phyloP scores from a whole-genome alignment of 1,140 invertebrate species.

The Macrocentrus cingulum region DNA sequence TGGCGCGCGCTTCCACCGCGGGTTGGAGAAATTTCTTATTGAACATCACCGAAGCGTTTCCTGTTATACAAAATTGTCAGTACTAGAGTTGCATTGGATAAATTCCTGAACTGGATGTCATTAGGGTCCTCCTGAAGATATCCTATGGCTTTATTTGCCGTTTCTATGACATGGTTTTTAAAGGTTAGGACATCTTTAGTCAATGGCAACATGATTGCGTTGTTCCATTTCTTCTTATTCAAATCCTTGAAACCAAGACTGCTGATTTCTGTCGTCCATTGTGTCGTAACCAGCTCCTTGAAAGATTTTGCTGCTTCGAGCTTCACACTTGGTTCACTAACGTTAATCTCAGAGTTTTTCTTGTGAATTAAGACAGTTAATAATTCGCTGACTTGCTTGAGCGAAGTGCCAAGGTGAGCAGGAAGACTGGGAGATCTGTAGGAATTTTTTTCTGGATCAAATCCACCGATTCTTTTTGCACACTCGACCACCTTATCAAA shows the following conservation, averaged over 20 bases:
- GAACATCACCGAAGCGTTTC: conserved; percentile 3
- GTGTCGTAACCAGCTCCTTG: neutral
- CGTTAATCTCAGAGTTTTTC: neutral
- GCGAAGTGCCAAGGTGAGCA: neutral
- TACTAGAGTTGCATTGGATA: neutral
- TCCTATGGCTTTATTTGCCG: neutral
- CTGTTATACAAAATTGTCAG: conserved; percentile 4
- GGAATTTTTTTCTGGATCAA: neutral
- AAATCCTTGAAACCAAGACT: conserved; percentile 2
- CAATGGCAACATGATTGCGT: neutral
- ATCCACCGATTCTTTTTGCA: neutral
- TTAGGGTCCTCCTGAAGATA: neutral
- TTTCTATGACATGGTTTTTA: neutral
- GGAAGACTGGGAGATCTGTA: neutral
- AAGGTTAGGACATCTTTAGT: neutral
- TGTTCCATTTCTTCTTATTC: conserved; percentile 7
- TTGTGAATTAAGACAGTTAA: conserved; percentile 42
- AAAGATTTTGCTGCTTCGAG: neutral
- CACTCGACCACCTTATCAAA: neutral
- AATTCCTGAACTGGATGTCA: neutral
- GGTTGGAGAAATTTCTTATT: conserved; percentile 22
- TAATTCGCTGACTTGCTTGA: conserved; percentile 29
- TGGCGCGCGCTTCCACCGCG: no score
- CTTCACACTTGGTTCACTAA: conserved; percentile 14
- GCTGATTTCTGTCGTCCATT: conserved; percentile 10